Percentiles rank a stretch among this genome's conserved stretches.
Conservation (phyloP, 2,113 vertebrate species). For the Kryptolebias marmoratus region DNA sequence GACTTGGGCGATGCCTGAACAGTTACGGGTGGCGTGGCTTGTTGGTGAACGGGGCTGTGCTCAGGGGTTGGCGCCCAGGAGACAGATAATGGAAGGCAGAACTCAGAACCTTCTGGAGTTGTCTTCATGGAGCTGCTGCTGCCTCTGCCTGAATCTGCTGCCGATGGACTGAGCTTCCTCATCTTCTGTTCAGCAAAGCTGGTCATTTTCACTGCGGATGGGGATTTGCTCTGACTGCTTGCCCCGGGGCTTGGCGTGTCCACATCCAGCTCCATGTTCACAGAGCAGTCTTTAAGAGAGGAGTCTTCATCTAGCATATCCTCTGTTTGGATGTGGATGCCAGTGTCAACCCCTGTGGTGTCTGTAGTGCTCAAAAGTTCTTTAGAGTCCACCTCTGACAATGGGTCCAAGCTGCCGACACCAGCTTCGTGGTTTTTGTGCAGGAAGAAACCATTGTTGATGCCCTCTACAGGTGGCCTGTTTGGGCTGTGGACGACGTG, state of each 20-base stretch:
- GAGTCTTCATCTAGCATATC: conserved; percentile 97
- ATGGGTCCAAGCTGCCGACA: conserved; percentile 73
- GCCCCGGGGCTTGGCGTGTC: conserved; percentile 90
- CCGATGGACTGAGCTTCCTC: conserved; percentile 87
- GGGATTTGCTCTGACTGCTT: conserved; percentile 89
- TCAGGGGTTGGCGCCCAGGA: conserved; percentile 92
- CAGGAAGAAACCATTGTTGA: conserved; percentile 93
- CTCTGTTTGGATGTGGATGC: conserved; percentile 93
- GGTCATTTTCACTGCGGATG: conserved; percentile 90
- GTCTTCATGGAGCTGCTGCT: conserved; percentile 90
- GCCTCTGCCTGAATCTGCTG: conserved; percentile 81
- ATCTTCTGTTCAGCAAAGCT: conserved; percentile 98
- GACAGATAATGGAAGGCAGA: conserved; percentile 88
- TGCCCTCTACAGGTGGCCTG: conserved; percentile 80
- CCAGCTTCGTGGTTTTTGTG: conserved; percentile 82
- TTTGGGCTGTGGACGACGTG: conserved; percentile 91
- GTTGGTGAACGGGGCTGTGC: conserved; percentile 81
- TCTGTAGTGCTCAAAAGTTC: conserved; percentile 86
- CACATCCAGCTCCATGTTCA: conserved; percentile 94
- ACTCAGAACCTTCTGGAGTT: conserved; percentile 92
- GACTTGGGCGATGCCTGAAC: conserved; percentile 36
- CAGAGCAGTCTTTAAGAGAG: conserved; percentile 93
- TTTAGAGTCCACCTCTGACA: conserved; percentile 86
- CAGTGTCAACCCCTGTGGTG: conserved; percentile 93
- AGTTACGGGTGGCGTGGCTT: conserved; percentile 30